phyloP scores from a whole-genome alignment of 1,140 invertebrate species.

The Lordiphosa stackelbergi region DNA sequence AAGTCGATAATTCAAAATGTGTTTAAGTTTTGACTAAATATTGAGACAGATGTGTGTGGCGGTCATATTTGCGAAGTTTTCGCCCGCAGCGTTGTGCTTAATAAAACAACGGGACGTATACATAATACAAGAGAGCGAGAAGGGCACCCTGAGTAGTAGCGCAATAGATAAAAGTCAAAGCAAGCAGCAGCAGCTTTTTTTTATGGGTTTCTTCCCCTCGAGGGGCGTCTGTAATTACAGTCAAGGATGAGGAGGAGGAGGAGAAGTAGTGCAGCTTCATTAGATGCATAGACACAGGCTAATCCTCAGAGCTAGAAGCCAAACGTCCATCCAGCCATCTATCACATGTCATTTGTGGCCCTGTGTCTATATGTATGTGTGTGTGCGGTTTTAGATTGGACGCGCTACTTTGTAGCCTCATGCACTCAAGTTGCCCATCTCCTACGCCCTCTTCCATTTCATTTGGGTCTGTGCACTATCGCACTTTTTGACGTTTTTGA shows the following conservation, averaged over 20 bases:
- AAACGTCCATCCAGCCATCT: conserved; percentile 47
- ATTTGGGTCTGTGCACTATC: conserved; percentile 17
- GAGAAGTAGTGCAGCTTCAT: conserved; percentile 34
- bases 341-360: conserved; percentile 60
- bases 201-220: no score
- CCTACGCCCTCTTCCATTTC: conserved; percentile 6
- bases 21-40: conserved; percentile 29
- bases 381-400: conserved; percentile 26
- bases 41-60: conserved; percentile 22
- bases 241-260: neutral
- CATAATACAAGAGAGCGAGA: conserved; percentile 36
- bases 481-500: conserved; percentile 64
- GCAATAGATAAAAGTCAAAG: conserved; percentile 31
- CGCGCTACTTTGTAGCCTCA: conserved; percentile 20
- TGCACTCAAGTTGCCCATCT: conserved; percentile 14
- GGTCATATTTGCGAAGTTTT: neutral
- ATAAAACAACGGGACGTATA: conserved; percentile 53
- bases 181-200: conserved; percentile 26
- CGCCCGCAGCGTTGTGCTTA: conserved; percentile 39
- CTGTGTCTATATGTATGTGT: conserved; percentile 21
- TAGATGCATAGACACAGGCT: conserved; percentile 41
- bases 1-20: neutral
- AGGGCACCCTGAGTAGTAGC: neutral
- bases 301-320: conserved; percentile 26
- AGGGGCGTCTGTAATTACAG: conserved; percentile 46